Percentiles rank a stretch among this genome's conserved stretches.
phyloP scores from a whole-genome alignment of 2,888 invertebrate genomes.

The Hyles lineata region DNA sequence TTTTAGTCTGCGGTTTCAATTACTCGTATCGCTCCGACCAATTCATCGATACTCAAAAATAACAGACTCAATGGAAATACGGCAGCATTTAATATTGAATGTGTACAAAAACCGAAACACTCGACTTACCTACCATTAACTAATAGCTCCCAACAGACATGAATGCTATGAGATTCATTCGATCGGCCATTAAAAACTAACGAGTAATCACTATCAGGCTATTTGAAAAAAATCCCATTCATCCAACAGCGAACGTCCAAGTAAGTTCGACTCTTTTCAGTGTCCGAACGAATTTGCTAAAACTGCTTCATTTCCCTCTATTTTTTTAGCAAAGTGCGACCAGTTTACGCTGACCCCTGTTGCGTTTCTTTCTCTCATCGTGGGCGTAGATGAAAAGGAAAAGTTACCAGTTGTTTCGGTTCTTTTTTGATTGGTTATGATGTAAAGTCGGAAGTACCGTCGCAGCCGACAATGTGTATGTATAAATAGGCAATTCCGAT shows the following conservation, averaged over 20 bases:
- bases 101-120: conserved; percentile 32
- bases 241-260: conserved; percentile 69
- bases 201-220: conserved; percentile 61
- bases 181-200: conserved; percentile 54
- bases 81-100: conserved; percentile 36
- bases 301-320: conserved; percentile 65
- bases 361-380: conserved; percentile 40
- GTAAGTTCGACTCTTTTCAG: conserved; percentile 64
- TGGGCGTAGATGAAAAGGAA: conserved; percentile 31
- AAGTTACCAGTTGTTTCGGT: conserved; percentile 46
- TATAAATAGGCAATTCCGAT: conserved; percentile 81
- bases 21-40: neutral
- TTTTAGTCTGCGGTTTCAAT: no score
- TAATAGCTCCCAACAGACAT: conserved; percentile 29
- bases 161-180: conserved; percentile 45
- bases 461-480: conserved; percentile 71
- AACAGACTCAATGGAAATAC: conserved; percentile 2
- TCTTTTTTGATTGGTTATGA: conserved; percentile 57
- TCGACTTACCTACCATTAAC: conserved; percentile 8
- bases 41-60: neutral
- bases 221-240: conserved; percentile 69
- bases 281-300: conserved; percentile 65
- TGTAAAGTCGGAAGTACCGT: conserved; percentile 58
- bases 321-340: conserved; percentile 43
- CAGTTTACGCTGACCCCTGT: conserved; percentile 41